Base-by-base conservation (phyloP, 2,113 vertebrate species). In the Struthio camelus region DNA sequence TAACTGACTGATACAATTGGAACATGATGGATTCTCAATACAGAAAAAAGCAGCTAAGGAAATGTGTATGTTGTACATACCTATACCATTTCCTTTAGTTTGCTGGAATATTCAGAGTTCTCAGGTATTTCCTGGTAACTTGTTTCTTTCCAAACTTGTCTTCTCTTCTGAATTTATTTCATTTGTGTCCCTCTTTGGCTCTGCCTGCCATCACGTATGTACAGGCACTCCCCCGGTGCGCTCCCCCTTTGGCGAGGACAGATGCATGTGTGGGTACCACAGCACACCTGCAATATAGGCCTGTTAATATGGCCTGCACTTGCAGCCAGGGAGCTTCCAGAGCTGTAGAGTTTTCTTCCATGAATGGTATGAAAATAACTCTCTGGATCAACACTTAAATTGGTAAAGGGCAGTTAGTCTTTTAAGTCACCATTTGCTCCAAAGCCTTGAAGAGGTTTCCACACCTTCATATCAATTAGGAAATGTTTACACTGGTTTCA, bases 151-250 rank as follows among this genome's bases (percentile, higher is more conserved):
- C 10, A 73, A 58, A 67, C 17, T 58, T 78, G 2, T 48, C 27
- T 87, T 67, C 27, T 93, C 14, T 67, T 64, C 61, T 67, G 42
- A 89, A 93, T 65, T 14, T 7, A 32, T 56, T 76, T 48, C 1
- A 36, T 23, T 71, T 30, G 5, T 38, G 78, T 25, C 24, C 8
- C 24, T 70, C 18, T 87, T 59, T 54, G 32, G 28, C 46, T 46
- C 28, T 51, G 42, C 18, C 16, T 4, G 0, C 59, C 30, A 70
- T n/a, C 11, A 28, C 3, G 7, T 14, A 4, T 1, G 10, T 11
- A 14, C 25, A 50, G 9, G 5, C 3, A 3, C 30, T 64, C 80
- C 59, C 69, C 15, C 32, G 67, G 32, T 11, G 4, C 20, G 24
- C 4, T 77, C 11, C 16, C 46, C 77, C 48, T 46, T 19, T 28